Conservation (phyloP, 2,113 vertebrate species). For the Odontophorus gujanensis region DNA sequence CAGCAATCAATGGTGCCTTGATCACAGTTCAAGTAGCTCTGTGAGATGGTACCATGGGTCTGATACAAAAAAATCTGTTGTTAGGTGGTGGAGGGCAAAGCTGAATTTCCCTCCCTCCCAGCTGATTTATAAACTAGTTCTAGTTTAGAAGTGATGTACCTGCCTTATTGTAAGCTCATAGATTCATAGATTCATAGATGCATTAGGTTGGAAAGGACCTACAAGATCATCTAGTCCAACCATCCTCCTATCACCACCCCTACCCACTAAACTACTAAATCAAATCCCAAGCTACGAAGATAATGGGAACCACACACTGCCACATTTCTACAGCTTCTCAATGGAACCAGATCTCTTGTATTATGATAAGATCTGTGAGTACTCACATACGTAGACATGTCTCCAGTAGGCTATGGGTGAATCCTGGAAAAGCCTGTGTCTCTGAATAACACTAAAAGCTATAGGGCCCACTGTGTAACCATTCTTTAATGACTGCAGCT, state of each 20-base stretch:
- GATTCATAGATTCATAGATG: too few relatives aligned
- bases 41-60: neutral
- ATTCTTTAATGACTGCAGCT: neutral
- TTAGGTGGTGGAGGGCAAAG: neutral
- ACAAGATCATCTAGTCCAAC: too few relatives aligned
- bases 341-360: neutral
- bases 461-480: rapidly evolving
- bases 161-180: neutral
- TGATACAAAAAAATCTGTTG: rapidly evolving
- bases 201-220: too few relatives aligned
- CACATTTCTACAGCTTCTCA: neutral
- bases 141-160: neutral
- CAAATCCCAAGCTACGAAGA: neutral
- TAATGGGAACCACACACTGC: neutral
- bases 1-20: neutral
- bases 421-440: neutral
- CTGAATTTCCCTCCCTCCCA: neutral
- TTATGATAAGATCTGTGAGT: neutral
- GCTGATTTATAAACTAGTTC: rapidly evolving
- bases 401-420: neutral
- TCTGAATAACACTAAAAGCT: neutral
- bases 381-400: neutral
- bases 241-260: too few relatives aligned
- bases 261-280: too few relatives aligned
- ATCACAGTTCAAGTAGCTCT: neutral